These are phyloP conservation scores for Cryptus viduatorius DNA, from an alignment of 2,888 invertebrate species.

Conservation along the genomic window DNA sequence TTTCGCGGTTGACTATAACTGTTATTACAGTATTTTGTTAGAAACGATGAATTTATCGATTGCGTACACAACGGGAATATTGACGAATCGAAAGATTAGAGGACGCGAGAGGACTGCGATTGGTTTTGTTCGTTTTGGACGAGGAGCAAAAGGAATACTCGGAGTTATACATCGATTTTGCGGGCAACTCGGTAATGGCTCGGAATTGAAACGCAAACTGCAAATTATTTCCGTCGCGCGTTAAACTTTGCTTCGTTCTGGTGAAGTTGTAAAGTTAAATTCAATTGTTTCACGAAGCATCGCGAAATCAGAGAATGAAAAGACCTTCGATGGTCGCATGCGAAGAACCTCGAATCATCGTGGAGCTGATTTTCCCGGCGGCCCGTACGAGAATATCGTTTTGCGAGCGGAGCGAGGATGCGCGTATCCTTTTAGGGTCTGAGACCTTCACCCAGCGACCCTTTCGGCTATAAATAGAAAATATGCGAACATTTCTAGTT, in stretches of 20 bases:
- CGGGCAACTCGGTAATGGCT: neutral
- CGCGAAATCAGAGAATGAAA: neutral
- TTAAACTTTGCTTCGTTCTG: neutral
- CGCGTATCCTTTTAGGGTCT: slow-evolving; percentile 54
- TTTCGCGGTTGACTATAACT: neutral
- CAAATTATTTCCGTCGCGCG: slow-evolving; percentile 27
- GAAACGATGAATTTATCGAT: slow-evolving; percentile 3
- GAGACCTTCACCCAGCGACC: slow-evolving; percentile 70
- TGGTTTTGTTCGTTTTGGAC: slow-evolving; percentile 1
- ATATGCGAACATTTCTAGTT: slow-evolving; percentile 22
- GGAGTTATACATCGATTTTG: neutral
- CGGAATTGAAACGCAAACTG: slow-evolving; percentile 32
- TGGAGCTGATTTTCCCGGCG: neutral
- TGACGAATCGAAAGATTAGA: slow-evolving; percentile 1
- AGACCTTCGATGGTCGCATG: slow-evolving; percentile 18
- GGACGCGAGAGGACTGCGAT: neutral
- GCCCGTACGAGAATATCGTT: slow-evolving; percentile 55
- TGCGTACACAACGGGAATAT: neutral
- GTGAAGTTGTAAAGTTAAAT: neutral
- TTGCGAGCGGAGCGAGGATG: slow-evolving; percentile 1
- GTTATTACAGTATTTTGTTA: neutral
- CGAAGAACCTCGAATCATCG: neutral
- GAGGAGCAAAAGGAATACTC: slow-evolving; percentile 10
- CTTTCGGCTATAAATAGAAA: slow-evolving; percentile 67
- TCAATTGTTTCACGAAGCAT: neutral